These are phyloP conservation scores for Toxotes chatareus DNA, from an alignment of 2,113 vertebrate genomes.

Conservation along the genomic window DNA sequence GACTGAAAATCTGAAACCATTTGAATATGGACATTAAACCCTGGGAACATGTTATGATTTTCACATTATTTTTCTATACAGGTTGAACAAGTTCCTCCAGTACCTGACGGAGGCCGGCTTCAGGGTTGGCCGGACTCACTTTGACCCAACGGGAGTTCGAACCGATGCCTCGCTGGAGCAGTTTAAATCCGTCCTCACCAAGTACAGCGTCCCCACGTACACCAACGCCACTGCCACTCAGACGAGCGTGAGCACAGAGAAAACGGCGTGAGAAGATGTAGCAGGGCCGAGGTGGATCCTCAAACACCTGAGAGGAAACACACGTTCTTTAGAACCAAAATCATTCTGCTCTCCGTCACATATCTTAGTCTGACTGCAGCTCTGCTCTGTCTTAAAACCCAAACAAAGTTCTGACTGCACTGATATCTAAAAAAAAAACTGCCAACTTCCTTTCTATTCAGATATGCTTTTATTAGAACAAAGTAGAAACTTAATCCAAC, in stretches of 20 bases:
- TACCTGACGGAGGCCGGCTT: slow-evolving; percentile 94
- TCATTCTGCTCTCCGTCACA: neutral
- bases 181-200: slow-evolving; percentile 91
- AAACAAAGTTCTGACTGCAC: slow-evolving; percentile 31
- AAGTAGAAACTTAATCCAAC: slow-evolving; percentile 1
- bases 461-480: neutral
- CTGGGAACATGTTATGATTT: neutral
- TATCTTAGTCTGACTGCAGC: neutral
- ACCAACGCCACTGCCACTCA: slow-evolving; percentile 56
- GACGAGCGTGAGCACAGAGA: slow-evolving; percentile 60
- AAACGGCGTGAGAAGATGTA: slow-evolving; percentile 20
- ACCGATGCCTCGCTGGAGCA: slow-evolving; percentile 91
- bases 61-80: slow-evolving; percentile 58
- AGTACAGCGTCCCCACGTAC: slow-evolving; percentile 92
- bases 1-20: too few relatives aligned
- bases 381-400: neutral
- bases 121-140: slow-evolving; percentile 95
- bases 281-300: neutral
- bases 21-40: too few relatives aligned
- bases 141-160: slow-evolving; percentile 95
- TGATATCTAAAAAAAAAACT: neutral
- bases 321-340: neutral
- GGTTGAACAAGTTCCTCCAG: slow-evolving; percentile 95
- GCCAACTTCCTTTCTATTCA: neutral
- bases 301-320: neutral